Percentiles rank a stretch among this genome's conserved stretches.
phyloP scores from a whole-genome alignment of 92 coral and sea anemone species.

The Siderastrea siderea region DNA sequence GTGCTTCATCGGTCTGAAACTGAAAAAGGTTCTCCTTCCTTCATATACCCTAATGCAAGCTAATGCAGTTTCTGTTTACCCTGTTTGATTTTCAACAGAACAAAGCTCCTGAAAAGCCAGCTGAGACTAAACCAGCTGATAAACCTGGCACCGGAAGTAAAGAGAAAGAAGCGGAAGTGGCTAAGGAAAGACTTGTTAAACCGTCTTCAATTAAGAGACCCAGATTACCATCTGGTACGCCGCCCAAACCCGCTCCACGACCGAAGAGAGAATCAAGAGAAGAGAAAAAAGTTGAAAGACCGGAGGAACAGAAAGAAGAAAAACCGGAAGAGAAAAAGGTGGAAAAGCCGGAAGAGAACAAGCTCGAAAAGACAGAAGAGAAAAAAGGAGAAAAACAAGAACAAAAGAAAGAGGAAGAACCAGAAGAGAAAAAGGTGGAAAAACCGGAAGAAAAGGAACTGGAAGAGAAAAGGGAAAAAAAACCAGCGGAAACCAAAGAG shows the following conservation, averaged over 20 bases:
- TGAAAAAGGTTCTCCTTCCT: too few species aligned
- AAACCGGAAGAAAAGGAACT: conserved; percentile 38
- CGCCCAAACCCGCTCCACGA: conserved; percentile 74
- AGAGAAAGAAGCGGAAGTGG: conserved; percentile 33
- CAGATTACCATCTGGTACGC: conserved; percentile 53
- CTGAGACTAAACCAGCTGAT: neutral
- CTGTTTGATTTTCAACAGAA: neutral
- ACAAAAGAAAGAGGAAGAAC: conserved; percentile 21
- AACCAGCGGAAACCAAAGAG: conserved; percentile 8
- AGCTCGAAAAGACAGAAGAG: neutral
- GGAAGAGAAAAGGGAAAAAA: conserved; percentile 22
- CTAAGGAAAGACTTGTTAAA: conserved; percentile 72
- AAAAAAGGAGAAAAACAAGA: conserved; percentile 18
- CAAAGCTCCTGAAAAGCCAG: conserved; percentile 4
- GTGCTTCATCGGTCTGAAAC: too few species aligned
- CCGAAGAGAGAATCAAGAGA: conserved; percentile 54
- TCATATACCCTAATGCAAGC: too few species aligned
- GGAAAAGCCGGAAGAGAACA: neutral
- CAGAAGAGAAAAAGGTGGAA: conserved; percentile 16
- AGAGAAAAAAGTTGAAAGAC: neutral
- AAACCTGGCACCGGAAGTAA: conserved; percentile 41
- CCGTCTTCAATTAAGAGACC: conserved; percentile 76
- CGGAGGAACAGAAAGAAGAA: conserved; percentile 25
- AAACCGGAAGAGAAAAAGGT: conserved; percentile 5
- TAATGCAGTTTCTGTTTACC: neutral